A percentile compares a stretch with the other conserved stretches of the same genome.
Conservation (phyloP, 2,113 vertebrate genomes). For the Burhinus oedicnemus region DNA sequence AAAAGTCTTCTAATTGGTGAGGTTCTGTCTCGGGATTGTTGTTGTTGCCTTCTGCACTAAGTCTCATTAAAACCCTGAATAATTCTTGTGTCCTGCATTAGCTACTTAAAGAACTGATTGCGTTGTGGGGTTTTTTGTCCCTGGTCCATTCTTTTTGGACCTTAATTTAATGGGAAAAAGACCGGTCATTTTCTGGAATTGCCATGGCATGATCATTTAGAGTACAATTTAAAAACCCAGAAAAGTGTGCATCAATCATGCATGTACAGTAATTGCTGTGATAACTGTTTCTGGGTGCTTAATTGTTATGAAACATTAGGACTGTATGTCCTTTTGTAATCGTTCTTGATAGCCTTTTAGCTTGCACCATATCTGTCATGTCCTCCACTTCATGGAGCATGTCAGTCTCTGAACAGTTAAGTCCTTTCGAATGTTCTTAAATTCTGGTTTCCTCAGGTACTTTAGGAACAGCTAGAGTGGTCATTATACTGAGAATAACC, state of each 20-base stretch:
- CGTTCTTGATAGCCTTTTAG: not conserved
- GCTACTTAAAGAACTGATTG: conserved; percentile 7
- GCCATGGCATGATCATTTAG: not conserved
- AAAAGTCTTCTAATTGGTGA: conserved; percentile 51
- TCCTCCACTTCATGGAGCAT: not conserved
- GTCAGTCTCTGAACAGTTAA: conserved; percentile 1
- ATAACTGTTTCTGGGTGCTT: conserved; percentile 13
- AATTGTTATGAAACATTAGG: conserved; percentile 14
- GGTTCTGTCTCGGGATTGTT: conserved; percentile 19
- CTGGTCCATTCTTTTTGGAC: not conserved
- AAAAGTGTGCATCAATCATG: not conserved
- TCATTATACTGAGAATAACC: conserved; percentile 35
- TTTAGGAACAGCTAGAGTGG: not conserved
- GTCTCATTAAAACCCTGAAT: conserved; percentile 20
- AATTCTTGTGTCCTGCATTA: not conserved
- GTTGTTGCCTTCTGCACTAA: conserved; percentile 33
- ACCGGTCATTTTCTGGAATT: not conserved
- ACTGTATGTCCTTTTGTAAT: not conserved
- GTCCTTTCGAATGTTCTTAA: not conserved
- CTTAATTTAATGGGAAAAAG: not conserved
- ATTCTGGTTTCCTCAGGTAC: not conserved
- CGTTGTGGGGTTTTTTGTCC: not conserved
- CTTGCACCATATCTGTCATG: not conserved
- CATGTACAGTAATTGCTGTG: not conserved
- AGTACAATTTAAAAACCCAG: conserved; percentile 17